Conservation (phyloP, 2,888 invertebrate species). For the Drosophila aldrichi region DNA sequence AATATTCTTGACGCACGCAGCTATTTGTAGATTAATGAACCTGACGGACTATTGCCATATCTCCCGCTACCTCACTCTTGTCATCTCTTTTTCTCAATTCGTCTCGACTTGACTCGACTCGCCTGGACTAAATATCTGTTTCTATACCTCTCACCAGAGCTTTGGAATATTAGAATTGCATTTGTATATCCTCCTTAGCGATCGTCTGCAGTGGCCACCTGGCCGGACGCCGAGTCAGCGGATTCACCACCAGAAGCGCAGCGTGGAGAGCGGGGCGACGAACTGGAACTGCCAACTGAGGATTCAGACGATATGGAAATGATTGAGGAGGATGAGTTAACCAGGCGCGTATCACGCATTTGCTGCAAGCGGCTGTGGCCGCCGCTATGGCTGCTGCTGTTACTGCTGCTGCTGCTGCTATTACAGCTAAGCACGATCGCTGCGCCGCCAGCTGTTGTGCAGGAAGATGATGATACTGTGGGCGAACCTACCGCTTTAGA, state of each 20-base stretch:
- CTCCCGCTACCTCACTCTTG: conserved; percentile 5
- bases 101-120: background rate
- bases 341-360: conserved; percentile 61
- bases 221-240: conserved; percentile 31
- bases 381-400: conserved; percentile 13
- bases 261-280: conserved; percentile 63
- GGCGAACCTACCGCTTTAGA: conserved; percentile 51
- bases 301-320: conserved; percentile 84
- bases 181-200: conserved; percentile 18
- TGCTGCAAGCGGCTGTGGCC: conserved; percentile 54
- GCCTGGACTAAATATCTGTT: background rate
- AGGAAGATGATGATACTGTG: conserved; percentile 56
- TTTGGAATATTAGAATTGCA: conserved; percentile 2
- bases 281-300: conserved; percentile 75
- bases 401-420: conserved; percentile 12
- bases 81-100: background rate
- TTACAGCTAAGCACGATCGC: conserved; percentile 18
- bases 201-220: conserved; percentile 32
- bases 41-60: conserved; percentile 16
- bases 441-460: conserved; percentile 44
- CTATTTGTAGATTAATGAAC: conserved; percentile 8
- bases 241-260: conserved; percentile 48
- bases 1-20: conserved; percentile 9
- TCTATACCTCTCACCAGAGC: background rate
- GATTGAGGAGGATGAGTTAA: conserved; percentile 81